Base-by-base conservation (phyloP, 2,888 invertebrate species). In the Apantesis nais region DNA sequence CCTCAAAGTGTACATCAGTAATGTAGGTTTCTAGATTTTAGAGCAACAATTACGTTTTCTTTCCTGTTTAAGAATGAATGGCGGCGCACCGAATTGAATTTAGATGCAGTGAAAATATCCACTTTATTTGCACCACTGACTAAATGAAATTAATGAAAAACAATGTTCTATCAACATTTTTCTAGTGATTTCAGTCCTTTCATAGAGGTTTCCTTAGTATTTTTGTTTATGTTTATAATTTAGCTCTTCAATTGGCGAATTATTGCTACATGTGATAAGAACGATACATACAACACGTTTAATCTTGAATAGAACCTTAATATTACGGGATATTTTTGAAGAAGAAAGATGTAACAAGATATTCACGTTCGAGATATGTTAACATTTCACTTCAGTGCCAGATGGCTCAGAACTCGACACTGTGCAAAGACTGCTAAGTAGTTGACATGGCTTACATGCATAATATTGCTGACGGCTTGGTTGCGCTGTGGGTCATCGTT, bases 401-500 rank as follows among this genome's bases (percentile, higher is more conserved):
- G 62, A 41, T 44, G 44, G 25, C 52, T n/a, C 29, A 62, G 65
- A 68, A 75, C 58, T 58, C 58, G 8, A 64, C 25, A 25, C 41
- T 69, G 34, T 29, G 64, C 58, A n/a, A 41, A 64, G 64, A 69
- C 41, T 69, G 19, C 31, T 64, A 67, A 67, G 55, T 72, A 71
- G 66, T 58, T 71, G 62, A 58, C 66, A 48, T 52, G 69, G 44
- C 74, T 67, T 19, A 68, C 70, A 64, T 70, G 67, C 66, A 71
- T 68, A 72, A 39, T 72, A 71, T 66, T 68, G 60, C 69, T 78
- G 74, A 37, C 25, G 55, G 12, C 52, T 52, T 52, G n/a, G n/a
- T n/a, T 22, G 4, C 52, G 9, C 22, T n/a, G 25, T 52, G 25
- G n/a, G n/a, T 52, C 11, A 25, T 25, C 25, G 25, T 52, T 52